A percentile compares a stretch with the other conserved stretches of the same genome.
phyloP scores from a whole-genome alignment of 2,797 vertebrate species.

The Halcyon leucocephala region DNA sequence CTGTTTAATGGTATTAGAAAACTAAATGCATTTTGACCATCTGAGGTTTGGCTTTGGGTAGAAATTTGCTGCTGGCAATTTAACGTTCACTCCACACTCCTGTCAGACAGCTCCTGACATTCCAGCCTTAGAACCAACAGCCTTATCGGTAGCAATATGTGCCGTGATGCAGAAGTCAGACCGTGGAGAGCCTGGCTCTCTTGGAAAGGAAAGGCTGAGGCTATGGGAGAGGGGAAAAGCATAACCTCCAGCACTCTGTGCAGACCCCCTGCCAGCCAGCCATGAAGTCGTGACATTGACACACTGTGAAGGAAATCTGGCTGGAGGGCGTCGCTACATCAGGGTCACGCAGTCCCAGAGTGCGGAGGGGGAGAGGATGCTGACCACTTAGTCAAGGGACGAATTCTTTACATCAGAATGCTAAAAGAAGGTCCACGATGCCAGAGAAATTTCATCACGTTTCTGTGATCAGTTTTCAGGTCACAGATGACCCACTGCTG shows the following conservation, averaged over 20 bases:
- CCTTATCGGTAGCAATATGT: neutral
- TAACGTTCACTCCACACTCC: conserved; percentile 27
- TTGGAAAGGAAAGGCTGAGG: neutral
- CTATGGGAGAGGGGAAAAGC: neutral
- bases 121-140: neutral
- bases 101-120: conserved; percentile 29
- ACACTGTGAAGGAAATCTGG: neutral
- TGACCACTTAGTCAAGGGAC: neutral
- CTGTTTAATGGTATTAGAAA: conserved; percentile 28
- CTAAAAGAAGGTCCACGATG: conserved; percentile 36
- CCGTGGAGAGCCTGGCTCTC: neutral
- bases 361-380: neutral
- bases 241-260: neutral
- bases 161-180: neutral
- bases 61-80: conserved; percentile 54
- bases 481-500: conserved; percentile 57
- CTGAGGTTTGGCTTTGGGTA: conserved; percentile 2
- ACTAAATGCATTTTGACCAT: conserved; percentile 22
- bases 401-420: neutral
- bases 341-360: neutral
- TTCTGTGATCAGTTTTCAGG: conserved; percentile 49
- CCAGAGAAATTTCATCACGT: conserved; percentile 54
- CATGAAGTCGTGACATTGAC: neutral
- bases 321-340: neutral
- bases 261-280: conserved; percentile 20